These are phyloP conservation scores for rabbit (Oryctolagus cuniculus) DNA, from an alignment of 2,113 vertebrate species.

Conservation along the genomic window mOryCun1.1 NC_091439.1:105337001-105337500, in stretches of 20 bases:
- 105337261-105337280: background rate
- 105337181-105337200: no score
- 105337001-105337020: no score
- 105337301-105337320: no score
- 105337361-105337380: background rate
- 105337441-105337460: background rate
- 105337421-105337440: background rate
- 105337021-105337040: no score
- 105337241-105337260: no score
- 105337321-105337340: background rate
- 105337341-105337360: background rate
- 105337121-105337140: background rate
- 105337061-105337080: background rate
- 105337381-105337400: background rate
- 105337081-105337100: background rate
- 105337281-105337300: no score
- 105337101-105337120: background rate
- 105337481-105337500: background rate
- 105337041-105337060: no score
- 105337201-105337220: no score
- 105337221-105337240: no score
- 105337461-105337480: background rate
- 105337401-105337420: background rate
- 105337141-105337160: background rate
- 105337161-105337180: no score